Evolutionary conservation across 2,113 vertebrate genomes (phyloP).

Genomic region (Acrocephalus arundinaceus): DNA sequence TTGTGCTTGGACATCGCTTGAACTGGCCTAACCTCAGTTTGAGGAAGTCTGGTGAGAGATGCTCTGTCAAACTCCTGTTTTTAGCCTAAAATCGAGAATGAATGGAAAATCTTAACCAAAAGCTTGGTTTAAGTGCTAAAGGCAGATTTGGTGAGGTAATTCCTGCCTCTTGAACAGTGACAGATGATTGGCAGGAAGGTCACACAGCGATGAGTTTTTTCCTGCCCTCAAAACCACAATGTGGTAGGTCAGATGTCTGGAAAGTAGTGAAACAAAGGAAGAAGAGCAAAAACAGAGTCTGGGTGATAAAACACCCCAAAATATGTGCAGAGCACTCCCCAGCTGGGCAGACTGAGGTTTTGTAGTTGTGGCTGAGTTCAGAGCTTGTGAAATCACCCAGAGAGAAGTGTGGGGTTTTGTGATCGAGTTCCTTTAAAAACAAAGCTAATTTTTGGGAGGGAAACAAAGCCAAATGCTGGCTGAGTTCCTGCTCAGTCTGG

Average conservation of each 20-base stretch:
- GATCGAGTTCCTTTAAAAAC: not conserved
- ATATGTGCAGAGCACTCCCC: not conserved
- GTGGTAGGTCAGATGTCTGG: not conserved
- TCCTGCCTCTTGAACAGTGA: not conserved
- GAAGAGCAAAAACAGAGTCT: not conserved
- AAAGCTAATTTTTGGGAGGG: not conserved
- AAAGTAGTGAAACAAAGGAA: not conserved
- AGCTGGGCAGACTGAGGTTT: not conserved
- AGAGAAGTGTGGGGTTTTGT: accelerated
- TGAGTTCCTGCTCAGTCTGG: not conserved
- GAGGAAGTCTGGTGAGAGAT: not conserved
- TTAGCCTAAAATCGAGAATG: not conserved
- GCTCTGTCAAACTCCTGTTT: not conserved
- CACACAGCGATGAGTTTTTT: accelerated
- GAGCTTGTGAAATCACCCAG: not conserved
- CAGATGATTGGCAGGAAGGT: not conserved
- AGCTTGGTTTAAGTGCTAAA: not conserved
- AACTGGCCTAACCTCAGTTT: not conserved
- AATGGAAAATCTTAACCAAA: not conserved
- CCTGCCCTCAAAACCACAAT: not conserved
- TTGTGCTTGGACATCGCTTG: not conserved
- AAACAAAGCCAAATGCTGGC: not conserved
- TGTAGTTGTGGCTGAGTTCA: not conserved
- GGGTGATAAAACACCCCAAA: not conserved
- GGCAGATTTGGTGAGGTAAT: not conserved